Evolutionary conservation across 2,888 invertebrate genomes (phyloP).

Genomic region (Diplolepis rosae): DNA sequence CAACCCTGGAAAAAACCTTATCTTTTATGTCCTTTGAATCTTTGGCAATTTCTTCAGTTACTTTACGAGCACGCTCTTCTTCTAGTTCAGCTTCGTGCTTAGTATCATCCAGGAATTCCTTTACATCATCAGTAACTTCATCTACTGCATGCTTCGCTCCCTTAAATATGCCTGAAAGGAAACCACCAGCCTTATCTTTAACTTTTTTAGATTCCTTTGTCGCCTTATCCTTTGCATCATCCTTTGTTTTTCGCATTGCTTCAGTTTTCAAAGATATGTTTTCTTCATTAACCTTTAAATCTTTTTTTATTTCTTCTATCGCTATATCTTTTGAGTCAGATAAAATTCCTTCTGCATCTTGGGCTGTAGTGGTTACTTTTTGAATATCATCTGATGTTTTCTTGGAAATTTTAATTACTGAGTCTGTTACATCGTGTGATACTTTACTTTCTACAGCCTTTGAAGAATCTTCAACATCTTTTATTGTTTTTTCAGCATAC

Average conservation of each 20-base stretch:
- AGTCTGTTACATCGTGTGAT: slow-evolving; percentile 36
- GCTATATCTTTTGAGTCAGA: slow-evolving; percentile 2
- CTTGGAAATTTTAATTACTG: slow-evolving; percentile 47
- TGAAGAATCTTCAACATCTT: slow-evolving; percentile 71
- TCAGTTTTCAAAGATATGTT: slow-evolving; percentile 35
- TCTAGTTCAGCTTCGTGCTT: slow-evolving; percentile 31
- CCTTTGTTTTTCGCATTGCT: slow-evolving; percentile 26
- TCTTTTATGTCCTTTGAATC: slow-evolving; percentile 42
- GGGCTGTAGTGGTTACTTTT: slow-evolving; percentile 1
- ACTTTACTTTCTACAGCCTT: slow-evolving; percentile 58
- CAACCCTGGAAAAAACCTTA: slow-evolving; percentile 12
- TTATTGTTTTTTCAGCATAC: slow-evolving; percentile 52
- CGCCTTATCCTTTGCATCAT: slow-evolving; percentile 30
- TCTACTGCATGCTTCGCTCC: slow-evolving; percentile 51
- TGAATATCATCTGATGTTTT: slow-evolving; percentile 46
- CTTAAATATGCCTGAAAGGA: slow-evolving; percentile 58
- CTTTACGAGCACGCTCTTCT: slow-evolving; percentile 58
- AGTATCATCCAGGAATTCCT: slow-evolving; percentile 47
- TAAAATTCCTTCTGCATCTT: background rate
- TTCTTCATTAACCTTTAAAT: slow-evolving; percentile 29
- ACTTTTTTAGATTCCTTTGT: slow-evolving; percentile 44
- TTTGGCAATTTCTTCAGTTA: slow-evolving; percentile 50
- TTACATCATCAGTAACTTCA: slow-evolving; percentile 43
- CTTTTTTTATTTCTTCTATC: slow-evolving; percentile 69
- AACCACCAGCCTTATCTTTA: slow-evolving; percentile 46